These are phyloP conservation scores for Ceratina australensis DNA, from an alignment of 1,140 invertebrate species.

Conservation along the genomic window DNA sequence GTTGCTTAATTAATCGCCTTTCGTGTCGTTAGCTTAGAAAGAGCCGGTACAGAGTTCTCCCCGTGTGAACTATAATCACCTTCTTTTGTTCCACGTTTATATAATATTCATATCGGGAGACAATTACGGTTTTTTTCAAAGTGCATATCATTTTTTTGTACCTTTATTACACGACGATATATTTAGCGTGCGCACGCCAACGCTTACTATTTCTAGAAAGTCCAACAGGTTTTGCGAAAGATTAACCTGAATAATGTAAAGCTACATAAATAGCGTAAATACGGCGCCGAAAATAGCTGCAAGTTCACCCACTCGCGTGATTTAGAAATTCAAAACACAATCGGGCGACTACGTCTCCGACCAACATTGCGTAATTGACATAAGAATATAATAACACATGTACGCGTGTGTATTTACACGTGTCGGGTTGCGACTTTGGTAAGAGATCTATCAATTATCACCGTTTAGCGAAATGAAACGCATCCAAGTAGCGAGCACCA, in stretches of 20 bases:
- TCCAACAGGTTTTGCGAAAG: neutral
- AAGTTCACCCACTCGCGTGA: neutral
- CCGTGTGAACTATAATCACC: neutral
- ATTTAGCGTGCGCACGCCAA: neutral
- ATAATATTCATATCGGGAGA: neutral
- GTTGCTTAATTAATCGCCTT: conserved; percentile 17
- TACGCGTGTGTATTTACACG: no score
- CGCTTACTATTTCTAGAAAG: conserved; percentile 5
- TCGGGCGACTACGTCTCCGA: neutral
- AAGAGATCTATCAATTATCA: no score
- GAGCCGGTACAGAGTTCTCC: neutral
- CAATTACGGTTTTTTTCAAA: neutral
- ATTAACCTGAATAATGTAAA: conserved; percentile 19
- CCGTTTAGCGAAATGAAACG: no score
- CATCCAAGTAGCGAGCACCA: no score
- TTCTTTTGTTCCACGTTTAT: no score
- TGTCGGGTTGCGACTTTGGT: neutral
- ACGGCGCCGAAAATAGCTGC: neutral
- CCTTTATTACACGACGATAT: neutral
- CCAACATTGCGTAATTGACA: neutral
- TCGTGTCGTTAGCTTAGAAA: neutral
- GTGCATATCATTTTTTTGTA: neutral
- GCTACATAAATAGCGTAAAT: conserved; percentile 3
- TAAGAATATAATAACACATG: neutral
- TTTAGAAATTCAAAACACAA: neutral